Conservation (phyloP, 2,113 vertebrate species). For the Rhinopomastus cyanomelas region DNA sequence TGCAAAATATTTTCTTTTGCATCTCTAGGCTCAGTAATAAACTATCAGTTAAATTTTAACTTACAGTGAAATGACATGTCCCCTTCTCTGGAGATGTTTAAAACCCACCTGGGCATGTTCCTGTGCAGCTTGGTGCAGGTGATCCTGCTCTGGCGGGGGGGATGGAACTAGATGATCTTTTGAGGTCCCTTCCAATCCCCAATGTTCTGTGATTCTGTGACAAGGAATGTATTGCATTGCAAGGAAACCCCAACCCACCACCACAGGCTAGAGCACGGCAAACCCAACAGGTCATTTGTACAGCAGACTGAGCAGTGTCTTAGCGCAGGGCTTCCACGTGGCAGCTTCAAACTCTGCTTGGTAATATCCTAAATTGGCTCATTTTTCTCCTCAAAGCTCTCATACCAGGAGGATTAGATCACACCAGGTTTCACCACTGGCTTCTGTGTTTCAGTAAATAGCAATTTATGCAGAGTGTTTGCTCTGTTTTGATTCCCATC, state of each 20-base stretch:
- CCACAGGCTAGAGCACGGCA: neutral
- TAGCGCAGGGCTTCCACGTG: neutral
- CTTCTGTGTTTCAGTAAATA: neutral
- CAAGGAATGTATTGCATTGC: neutral
- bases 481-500: neutral
- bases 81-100: no score
- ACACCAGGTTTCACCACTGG: neutral
- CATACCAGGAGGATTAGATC: neutral
- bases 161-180: no score
- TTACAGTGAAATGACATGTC: neutral
- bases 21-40: neutral
- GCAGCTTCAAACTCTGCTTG: neutral
- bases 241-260: neutral
- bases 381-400: neutral
- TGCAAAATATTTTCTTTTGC: neutral
- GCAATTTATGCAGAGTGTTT: neutral
- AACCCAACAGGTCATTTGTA: neutral
- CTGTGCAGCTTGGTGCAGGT: no score
- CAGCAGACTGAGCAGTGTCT: neutral
- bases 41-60: neutral
- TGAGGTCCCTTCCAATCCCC: no score
- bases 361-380: neutral
- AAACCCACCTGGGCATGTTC: no score
- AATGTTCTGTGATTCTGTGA: no score
- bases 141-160: no score